Conservation (phyloP, 2,888 invertebrate species). For the Limenitis camilla region DNA sequence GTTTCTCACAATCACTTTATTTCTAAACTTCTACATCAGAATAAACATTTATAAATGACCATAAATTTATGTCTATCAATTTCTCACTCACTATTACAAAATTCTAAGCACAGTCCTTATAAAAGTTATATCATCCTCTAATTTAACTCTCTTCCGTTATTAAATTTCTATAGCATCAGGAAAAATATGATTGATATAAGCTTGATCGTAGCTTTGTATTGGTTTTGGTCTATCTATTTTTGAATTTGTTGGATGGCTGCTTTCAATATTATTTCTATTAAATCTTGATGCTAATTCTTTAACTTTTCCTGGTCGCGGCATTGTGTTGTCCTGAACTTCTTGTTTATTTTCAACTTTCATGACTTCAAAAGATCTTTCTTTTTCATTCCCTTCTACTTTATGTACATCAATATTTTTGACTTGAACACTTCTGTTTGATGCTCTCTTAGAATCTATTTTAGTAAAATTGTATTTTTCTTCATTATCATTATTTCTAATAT, state of each 20-base stretch:
- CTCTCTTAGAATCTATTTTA: conserved; percentile 35
- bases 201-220: conserved; percentile 74
- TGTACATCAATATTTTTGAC: conserved; percentile 26
- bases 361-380: conserved; percentile 38
- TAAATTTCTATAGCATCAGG: conserved; percentile 71
- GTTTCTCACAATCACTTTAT: conserved; percentile 27
- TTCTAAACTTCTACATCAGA: conserved; percentile 3
- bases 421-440: conserved; percentile 41
- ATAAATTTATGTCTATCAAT: not conserved
- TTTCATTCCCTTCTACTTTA: conserved; percentile 31
- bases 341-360: conserved; percentile 29
- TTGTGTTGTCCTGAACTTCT: conserved; percentile 35
- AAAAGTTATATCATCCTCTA: not conserved
- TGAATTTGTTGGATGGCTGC: conserved; percentile 35
- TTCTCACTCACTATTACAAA: conserved; percentile 6
- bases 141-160: conserved; percentile 7
- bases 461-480: conserved; percentile 26
- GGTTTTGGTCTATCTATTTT: conserved; percentile 73
- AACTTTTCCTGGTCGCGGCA: conserved; percentile 60
- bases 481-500: conserved; percentile 26
- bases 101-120: not conserved
- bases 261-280: conserved; percentile 48
- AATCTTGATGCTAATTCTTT: conserved; percentile 64
- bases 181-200: conserved; percentile 77
- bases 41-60: not conserved